A percentile compares a stretch with the other conserved stretches of the same genome.
phyloP scores from a whole-genome alignment of 2,113 vertebrate genomes.

The Cottus gobio region DNA sequence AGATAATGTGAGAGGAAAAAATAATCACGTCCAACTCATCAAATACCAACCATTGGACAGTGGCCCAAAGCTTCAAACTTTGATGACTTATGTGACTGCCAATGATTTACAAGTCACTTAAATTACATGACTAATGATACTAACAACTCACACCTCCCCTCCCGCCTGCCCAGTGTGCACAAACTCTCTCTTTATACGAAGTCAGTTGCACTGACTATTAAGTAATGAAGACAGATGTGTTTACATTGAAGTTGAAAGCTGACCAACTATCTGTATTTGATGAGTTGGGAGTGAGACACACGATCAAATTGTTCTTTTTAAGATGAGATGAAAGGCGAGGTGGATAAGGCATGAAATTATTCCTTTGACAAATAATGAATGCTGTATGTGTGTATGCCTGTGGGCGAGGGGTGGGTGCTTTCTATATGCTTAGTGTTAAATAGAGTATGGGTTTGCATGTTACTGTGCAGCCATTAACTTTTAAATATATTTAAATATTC shows the following conservation, averaged over 20 bases:
- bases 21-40: background rate
- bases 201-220: no score
- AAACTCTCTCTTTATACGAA: no score
- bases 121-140: no score
- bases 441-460: background rate
- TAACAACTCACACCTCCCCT: no score
- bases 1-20: no score
- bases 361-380: conserved; percentile 8
- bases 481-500: background rate
- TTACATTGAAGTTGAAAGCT: no score
- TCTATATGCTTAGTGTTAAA: background rate
- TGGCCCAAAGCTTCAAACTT: background rate
- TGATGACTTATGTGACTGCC: no score
- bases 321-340: conserved; percentile 11
- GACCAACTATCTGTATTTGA: no score
- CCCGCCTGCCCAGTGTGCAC: no score
- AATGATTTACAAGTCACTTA: no score
- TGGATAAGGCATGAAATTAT: conserved; percentile 11
- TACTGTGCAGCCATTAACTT: background rate
- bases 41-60: background rate
- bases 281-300: background rate
- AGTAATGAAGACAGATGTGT: no score
- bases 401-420: background rate
- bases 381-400: background rate
- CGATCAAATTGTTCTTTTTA: conserved; percentile 9